Evolutionary conservation across 1,140 invertebrate genomes (phyloP).

Genomic region (Apis mellifera): DNA sequence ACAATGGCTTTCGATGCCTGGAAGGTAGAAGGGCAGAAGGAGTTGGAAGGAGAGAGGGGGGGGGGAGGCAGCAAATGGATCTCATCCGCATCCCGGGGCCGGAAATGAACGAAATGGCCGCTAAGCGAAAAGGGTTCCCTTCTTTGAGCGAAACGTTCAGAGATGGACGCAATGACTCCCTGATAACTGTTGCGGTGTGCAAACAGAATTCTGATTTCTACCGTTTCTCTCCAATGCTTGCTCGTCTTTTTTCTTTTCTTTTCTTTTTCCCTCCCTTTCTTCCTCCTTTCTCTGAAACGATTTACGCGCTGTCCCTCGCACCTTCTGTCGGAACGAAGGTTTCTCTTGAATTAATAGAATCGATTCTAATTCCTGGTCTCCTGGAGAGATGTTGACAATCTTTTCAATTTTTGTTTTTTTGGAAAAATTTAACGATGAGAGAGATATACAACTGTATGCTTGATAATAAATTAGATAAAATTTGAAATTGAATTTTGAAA

Average conservation of each 20-base stretch:
- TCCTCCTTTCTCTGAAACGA: not conserved
- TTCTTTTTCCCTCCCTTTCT: not conserved
- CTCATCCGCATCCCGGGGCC: conserved; percentile 71
- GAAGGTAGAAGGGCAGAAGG: conserved; percentile 69
- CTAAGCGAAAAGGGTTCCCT: conserved; percentile 78
- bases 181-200: conserved; percentile 54
- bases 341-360: not conserved
- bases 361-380: too few relatives aligned
- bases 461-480: too few relatives aligned
- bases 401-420: too few relatives aligned
- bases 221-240: conserved; percentile 4
- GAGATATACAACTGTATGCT: too few relatives aligned
- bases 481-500: too few relatives aligned
- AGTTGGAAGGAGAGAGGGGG: conserved; percentile 53
- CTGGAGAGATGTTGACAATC: too few relatives aligned
- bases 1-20: conserved; percentile 75
- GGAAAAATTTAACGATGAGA: too few relatives aligned
- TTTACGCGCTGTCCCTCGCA: not conserved
- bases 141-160: conserved; percentile 71
- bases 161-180: conserved; percentile 52
- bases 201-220: conserved; percentile 44
- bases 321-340: not conserved
- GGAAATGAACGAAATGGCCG: conserved; percentile 81
- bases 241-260: not conserved
- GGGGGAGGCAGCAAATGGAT: conserved; percentile 75